Evolutionary conservation across 1,140 invertebrate species (phyloP).

Genomic region (Drosophila nikananu): DNA sequence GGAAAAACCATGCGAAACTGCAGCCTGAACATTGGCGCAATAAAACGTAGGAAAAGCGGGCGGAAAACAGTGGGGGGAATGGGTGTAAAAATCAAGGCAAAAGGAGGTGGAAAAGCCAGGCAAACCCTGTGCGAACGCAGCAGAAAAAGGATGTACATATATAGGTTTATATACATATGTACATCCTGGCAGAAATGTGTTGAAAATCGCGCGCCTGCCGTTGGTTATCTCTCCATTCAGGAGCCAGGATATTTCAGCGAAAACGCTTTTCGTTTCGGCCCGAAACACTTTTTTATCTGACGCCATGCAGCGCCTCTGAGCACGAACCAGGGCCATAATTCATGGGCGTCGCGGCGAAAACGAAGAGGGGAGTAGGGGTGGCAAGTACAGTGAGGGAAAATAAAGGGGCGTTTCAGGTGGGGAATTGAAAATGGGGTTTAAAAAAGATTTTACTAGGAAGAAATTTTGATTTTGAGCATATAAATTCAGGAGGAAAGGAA

Average conservation of each 20-base stretch:
- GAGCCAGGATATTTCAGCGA: conserved; percentile 52
- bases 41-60: conserved; percentile 62
- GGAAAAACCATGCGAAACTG: conserved; percentile 55
- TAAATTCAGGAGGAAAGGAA: background rate
- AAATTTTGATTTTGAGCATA: background rate
- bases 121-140: conserved; percentile 27
- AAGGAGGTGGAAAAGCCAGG: background rate
- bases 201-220: conserved; percentile 75
- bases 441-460: background rate
- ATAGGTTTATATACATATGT: background rate
- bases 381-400: background rate
- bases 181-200: conserved; percentile 69
- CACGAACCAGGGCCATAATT: conserved; percentile 75
- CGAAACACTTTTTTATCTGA: conserved; percentile 78
- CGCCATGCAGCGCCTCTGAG: conserved; percentile 74
- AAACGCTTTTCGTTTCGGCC: conserved; percentile 67
- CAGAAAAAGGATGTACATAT: conserved; percentile 66
- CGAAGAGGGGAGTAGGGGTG: background rate
- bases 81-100: conserved; percentile 9
- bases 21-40: conserved; percentile 79
- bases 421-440: no score
- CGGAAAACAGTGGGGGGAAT: background rate
- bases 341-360: conserved; percentile 18
- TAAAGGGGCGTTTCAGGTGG: background rate
- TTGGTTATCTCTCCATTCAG: conserved; percentile 82